Evolutionary conservation across 2,888 invertebrate genomes (phyloP), one percentile per base, ranked within the genome.

Genomic region (Pammene fasciana): DNA sequence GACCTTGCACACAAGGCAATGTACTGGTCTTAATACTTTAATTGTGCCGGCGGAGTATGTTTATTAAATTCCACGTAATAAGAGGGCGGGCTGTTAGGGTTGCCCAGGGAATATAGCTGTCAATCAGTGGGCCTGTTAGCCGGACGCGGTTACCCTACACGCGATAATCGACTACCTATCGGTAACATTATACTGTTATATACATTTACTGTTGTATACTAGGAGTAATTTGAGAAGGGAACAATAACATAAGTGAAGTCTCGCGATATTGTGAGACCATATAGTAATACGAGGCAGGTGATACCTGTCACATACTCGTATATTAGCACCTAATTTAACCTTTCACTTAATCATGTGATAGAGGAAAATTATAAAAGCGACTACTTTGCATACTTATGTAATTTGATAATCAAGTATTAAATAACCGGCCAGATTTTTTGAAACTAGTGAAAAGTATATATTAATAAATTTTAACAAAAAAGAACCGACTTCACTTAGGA

Each of bases 1-100:
- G n/a, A n/a, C 43, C 13, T 11, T 9, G 13, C 43, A 43, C 14
- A 14, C n/a, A 18, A 50, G 10, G 50, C 6, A 18, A 52, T 0
- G 13, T 62, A 62, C 62, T 50, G 62, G 10, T 6, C 16, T 1
- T 18, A 18, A 18, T 18, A 82, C 76, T 82, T 79, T 79, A 74
- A 81, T 79, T 77, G 76, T 79, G 81, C 77, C 76, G 41, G 41
- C 72, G 79, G 76, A 78, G 78, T 78, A 80, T 86, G 88, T 87
- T 87, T 88, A 89, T 89, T 89, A 86, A 89, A 88, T 89, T 84
- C 82, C 78, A 79, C 79, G 78, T 86, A 86, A 86, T 85, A 82
- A 75, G 83, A 82, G 86, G 83, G 82, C 81, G 78, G 81, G 82
- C 83, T 80, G 86, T 86, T 87, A 86, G 84, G 86, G 85, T 81